phyloP scores from a whole-genome alignment of 1,140 invertebrate species.

The Ericerus pela region DNA sequence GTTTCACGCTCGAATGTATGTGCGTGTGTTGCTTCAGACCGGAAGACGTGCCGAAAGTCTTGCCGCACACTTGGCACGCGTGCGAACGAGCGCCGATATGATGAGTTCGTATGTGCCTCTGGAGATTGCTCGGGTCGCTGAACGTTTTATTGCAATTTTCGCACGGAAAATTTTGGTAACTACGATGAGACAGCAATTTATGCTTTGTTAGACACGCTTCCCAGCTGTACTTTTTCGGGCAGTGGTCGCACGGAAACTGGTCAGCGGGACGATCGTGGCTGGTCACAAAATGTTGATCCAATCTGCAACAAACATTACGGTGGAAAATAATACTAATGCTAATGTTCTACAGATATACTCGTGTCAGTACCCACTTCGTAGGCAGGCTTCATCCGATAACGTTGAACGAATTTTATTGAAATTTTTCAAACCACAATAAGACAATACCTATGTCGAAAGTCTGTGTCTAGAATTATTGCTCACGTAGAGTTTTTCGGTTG shows the following conservation, averaged over 20 bases:
- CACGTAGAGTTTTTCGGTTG: too few relatives aligned
- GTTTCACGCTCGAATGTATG: constrained; percentile 96
- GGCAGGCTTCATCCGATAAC: too few relatives aligned
- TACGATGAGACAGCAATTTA: constrained; percentile 60
- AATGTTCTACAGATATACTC: too few relatives aligned
- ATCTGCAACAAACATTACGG: constrained; percentile 38
- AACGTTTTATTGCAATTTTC: constrained; percentile 90
- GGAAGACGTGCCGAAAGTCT: constrained; percentile 92
- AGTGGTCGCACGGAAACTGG: constrained; percentile 70
- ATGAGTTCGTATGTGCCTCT: constrained; percentile 84
- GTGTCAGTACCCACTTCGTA: too few relatives aligned
- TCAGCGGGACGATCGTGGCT: constrained; percentile 57
- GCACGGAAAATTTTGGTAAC: constrained; percentile 68
- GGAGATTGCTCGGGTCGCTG: constrained; percentile 87
- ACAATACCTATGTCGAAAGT: too few relatives aligned
- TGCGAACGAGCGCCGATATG: constrained; percentile 86
- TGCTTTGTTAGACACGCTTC: constrained; percentile 67
- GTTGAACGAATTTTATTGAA: too few relatives aligned
- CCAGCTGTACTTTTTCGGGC: constrained; percentile 66
- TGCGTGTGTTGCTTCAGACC: constrained; percentile 98
- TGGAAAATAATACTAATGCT: too few relatives aligned
- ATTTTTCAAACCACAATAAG: too few relatives aligned
- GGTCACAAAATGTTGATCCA: constrained; percentile 63
- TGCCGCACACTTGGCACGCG: constrained; percentile 93
- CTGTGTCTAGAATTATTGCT: too few relatives aligned